Base-by-base conservation (phyloP, 2,888 invertebrate genomes). In the Glaucopsyche alexis region DNA sequence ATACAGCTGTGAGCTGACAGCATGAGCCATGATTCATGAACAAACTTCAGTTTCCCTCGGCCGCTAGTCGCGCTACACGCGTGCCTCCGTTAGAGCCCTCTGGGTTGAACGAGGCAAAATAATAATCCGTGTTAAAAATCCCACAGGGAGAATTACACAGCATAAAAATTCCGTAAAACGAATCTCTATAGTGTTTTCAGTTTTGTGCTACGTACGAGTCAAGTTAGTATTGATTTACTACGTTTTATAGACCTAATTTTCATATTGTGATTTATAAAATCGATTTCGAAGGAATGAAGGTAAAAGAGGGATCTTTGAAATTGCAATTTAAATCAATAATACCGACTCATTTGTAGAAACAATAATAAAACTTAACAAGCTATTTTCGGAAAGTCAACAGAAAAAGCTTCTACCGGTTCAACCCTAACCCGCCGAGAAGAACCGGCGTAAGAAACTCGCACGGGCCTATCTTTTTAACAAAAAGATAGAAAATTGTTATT, bases 11-110 rank as follows among this genome's bases (percentile, higher is more conserved):
- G n/a, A n/a, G n/a, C n/a, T n/a, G n/a, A n/a, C n/a, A n/a, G n/a
- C n/a, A n/a, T n/a, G n/a, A n/a, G n/a, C n/a, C n/a, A n/a, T n/a
- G n/a, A n/a, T n/a, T n/a, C n/a, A n/a, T n/a, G n/a, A n/a, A n/a
- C 55, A 50, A 47, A 42, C 42, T 69, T 65, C 82, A 85, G 85
- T 84, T 78, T 77, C 73, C 75, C 69, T 76, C 84, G 82, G 81
- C 80, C 82, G 80, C 79, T 80, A 77, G 66, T 80, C 83, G 81
- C 79, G 82, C 82, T 82, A 83, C 83, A 84, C 86, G 86, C 76
- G 76, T 77, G 73, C 78, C 76, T 79, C 84, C 81, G 87, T 87
- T 87, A 87, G 87, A 87, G 85, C 87, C 85, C 78, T 72, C 69
- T 71, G 80, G 87, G 87, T 84, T 87, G 87, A 87, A 83, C 87